phyloP scores from a whole-genome alignment of 2,797 vertebrate species.

The Lophius americanus region DNA sequence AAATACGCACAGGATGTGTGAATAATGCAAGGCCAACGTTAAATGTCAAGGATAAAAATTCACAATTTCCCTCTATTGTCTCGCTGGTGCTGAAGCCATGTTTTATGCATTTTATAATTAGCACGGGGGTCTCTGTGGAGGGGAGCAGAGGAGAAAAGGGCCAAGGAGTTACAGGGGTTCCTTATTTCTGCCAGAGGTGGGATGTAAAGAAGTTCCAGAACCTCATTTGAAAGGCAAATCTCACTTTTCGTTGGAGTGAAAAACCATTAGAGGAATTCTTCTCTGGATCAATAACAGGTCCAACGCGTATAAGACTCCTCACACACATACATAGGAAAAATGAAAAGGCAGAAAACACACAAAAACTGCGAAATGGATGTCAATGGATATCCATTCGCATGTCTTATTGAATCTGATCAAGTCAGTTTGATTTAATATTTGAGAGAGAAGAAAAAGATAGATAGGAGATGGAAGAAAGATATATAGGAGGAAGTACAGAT shows the following conservation, averaged over 20 bases:
- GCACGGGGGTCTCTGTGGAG: slow-evolving; percentile 55
- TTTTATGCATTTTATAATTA: slow-evolving; percentile 86
- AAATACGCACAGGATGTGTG: slow-evolving; percentile 77
- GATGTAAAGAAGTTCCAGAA: slow-evolving; percentile 52
- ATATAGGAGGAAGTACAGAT: background rate
- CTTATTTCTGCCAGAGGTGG: slow-evolving; percentile 53
- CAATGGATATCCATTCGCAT: slow-evolving; percentile 24
- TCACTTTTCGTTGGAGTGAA: slow-evolving; percentile 16
- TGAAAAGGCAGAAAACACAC: too few species aligned
- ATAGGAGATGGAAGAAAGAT: background rate
- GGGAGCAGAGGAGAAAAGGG: slow-evolving; percentile 31
- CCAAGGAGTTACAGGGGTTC: slow-evolving; percentile 32
- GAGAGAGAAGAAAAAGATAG: background rate
- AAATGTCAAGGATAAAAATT: slow-evolving; percentile 84
- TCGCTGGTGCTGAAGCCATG: slow-evolving; percentile 75
- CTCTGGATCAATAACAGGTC: slow-evolving; percentile 33
- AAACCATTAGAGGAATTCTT: slow-evolving; percentile 28
- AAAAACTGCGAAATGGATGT: background rate
- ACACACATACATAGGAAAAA: background rate
- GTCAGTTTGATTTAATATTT: background rate
- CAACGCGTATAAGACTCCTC: slow-evolving; percentile 5
- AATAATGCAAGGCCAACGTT: slow-evolving; percentile 80
- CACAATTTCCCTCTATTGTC: slow-evolving; percentile 75
- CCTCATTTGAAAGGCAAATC: slow-evolving; percentile 77
- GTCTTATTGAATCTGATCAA: background rate